Conservation (phyloP, 1,140 invertebrate genomes). For the Euwallacea fornicatus region DNA sequence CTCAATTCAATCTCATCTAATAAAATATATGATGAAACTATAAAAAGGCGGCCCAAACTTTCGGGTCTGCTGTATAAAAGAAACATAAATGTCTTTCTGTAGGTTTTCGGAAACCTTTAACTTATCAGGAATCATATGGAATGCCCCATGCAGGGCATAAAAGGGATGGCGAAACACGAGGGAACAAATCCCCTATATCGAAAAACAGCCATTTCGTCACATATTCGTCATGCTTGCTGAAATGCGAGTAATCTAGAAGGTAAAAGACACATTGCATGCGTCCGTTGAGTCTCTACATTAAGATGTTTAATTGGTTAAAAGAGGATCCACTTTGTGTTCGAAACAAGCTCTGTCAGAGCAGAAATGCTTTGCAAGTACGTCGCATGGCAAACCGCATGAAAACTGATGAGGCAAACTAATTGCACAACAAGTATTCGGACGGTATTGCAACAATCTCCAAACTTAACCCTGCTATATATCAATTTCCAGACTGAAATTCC, state of each 20-base stretch:
- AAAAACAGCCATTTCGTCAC: constrained; percentile 28
- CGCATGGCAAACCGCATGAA: too few species aligned
- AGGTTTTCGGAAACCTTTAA: constrained; percentile 17
- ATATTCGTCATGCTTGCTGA: constrained; percentile 24
- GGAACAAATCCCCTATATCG: constrained; percentile 25
- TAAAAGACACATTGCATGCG: neutral
- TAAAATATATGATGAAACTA: constrained; percentile 26
- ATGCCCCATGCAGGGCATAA: constrained; percentile 19
- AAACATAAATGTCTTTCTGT: constrained; percentile 15
- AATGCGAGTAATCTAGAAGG: constrained; percentile 6
- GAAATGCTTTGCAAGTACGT: too few species aligned
- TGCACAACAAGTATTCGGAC: too few species aligned
- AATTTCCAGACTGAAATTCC: constrained; percentile 17
- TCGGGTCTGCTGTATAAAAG: constrained; percentile 18
- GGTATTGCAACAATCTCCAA: neutral
- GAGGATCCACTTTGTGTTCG: too few species aligned
- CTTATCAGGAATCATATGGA: constrained; percentile 23
- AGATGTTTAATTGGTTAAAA: too few species aligned
- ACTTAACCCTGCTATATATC: constrained; percentile 12
- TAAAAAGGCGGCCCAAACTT: constrained; percentile 9
- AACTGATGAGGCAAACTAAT: too few species aligned
- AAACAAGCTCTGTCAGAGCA: too few species aligned
- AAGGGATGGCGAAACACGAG: constrained; percentile 1
- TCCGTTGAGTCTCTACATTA: too few species aligned
- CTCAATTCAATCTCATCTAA: constrained; percentile 16